These are phyloP conservation scores for Loxodonta africana DNA, from an alignment of 2,113 vertebrate genomes.

Conservation along the genomic window DNA sequence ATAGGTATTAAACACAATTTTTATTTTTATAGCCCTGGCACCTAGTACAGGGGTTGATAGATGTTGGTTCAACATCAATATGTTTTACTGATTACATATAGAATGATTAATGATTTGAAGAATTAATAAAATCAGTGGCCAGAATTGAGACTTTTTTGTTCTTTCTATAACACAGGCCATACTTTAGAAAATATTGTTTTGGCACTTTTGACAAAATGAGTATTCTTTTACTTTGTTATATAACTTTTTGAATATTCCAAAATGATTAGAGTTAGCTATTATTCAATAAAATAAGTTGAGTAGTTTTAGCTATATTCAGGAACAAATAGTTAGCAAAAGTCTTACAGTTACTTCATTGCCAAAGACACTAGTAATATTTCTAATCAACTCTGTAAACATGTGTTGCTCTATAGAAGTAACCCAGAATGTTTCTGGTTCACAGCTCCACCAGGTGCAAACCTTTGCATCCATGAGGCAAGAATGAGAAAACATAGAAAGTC, in stretches of 20 bases:
- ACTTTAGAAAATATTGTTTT: background rate
- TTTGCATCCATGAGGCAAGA: background rate
- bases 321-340: slow-evolving; percentile 43
- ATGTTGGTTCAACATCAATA: background rate
- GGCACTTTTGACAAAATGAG: slow-evolving; percentile 10
- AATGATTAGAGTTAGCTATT: slow-evolving; percentile 44
- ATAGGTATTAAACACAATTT: background rate
- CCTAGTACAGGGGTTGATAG: background rate
- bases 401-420: slow-evolving; percentile 48
- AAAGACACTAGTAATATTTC: slow-evolving; percentile 63
- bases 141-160: background rate
- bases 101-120: background rate
- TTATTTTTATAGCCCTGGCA: background rate
- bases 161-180: background rate
- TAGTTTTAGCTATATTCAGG: slow-evolving; percentile 49
- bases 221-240: slow-evolving; percentile 28
- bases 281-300: slow-evolving; percentile 62
- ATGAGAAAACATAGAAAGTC: background rate
- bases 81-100: background rate
- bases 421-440: background rate
- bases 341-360: slow-evolving; percentile 42
- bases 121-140: background rate
- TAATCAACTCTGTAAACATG: slow-evolving; percentile 55
- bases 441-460: background rate
- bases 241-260: slow-evolving; percentile 58